Conservation (phyloP, 2,888 invertebrate species). For the Odontomyia ornata region DNA sequence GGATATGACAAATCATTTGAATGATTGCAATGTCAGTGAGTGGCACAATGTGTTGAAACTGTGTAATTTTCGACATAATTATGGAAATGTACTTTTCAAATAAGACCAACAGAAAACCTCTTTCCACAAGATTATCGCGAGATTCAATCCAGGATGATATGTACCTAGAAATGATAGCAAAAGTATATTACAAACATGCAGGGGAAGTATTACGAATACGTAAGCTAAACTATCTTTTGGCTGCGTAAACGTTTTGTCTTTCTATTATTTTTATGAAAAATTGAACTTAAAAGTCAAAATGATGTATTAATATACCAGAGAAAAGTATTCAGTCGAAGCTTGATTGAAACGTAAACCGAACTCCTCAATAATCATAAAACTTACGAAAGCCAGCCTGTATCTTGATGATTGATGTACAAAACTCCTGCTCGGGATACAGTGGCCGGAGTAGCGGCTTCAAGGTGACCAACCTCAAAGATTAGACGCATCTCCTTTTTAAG, state of each 20-base stretch:
- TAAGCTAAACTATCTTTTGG: no score
- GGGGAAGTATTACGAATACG: not conserved
- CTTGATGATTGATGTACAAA: slow-evolving; percentile 91
- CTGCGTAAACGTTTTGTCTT: no score
- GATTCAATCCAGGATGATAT: slow-evolving; percentile 91
- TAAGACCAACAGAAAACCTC: slow-evolving; percentile 83
- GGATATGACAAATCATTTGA: slow-evolving; percentile 85
- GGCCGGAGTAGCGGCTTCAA: slow-evolving; percentile 93
- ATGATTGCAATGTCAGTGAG: slow-evolving; percentile 91
- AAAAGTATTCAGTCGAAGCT: no score
- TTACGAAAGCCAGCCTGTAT: slow-evolving; percentile 95
- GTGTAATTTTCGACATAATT: slow-evolving; percentile 78
- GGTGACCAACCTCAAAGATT: slow-evolving; percentile 89
- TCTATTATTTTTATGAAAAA: no score
- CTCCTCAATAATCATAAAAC: slow-evolving; percentile 58
- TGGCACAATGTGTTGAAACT: slow-evolving; percentile 90
- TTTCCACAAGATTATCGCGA: slow-evolving; percentile 76
- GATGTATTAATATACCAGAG: no score
- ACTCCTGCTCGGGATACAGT: slow-evolving; percentile 96
- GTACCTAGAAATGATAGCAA: slow-evolving; percentile 67
- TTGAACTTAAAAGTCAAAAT: no score
- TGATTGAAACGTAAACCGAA: no score
- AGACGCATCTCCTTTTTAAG: slow-evolving; percentile 88
- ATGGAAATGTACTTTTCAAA: slow-evolving; percentile 95
- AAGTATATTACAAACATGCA: not conserved